Base-by-base conservation (phyloP, 2,888 invertebrate species). In the Cantharis nigra region DNA sequence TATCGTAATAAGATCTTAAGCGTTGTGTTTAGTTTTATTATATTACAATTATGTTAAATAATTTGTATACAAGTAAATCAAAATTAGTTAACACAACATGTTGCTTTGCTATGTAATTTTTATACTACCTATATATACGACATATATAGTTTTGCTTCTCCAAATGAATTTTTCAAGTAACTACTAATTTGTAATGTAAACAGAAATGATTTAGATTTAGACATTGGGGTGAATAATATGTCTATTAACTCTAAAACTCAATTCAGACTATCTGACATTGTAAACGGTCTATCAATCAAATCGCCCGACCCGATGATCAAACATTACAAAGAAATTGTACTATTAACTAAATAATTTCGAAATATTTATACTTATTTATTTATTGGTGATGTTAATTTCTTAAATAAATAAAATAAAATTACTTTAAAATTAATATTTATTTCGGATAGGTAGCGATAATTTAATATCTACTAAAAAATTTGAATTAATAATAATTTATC, bases 1-100 rank as follows among this genome's bases (percentile, higher is more conserved):
- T 72, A 72, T 72, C 72, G 18, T 72, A 72, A 72, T 72, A 67
- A 72, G 67, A 72, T 72, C 67, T 72, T 49, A 72, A 72, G 67
- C 67, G 67, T 13, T 67, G 49, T 49, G 49, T 49, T 49, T 49
- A 49, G 49, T 49, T 49, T n/a, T 49, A 49, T 49, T 49, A 49
- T 49, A n/a, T 49, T 49, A 49, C 11, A 49, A 49, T 49, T 49
- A 49, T 49, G n/a, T 9, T 49, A 49, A n/a, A n/a, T 49, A 49
- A n/a, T n/a, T 49, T 49, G 49, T 49, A 49, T n/a, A 49, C n/a
- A 49, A 49, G n/a, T 49, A 49, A 49, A n/a, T 49, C 13, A n/a
- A n/a, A 49, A 49, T 49, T 49, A 49, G 49, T 49, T n/a, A n/a
- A 11, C n/a, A 49, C 26, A 3, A 20, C 49, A 49, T 49, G 49